These are phyloP conservation scores for Dasypolia templi DNA, from an alignment of 2,888 invertebrate genomes.

Conservation along the genomic window DNA sequence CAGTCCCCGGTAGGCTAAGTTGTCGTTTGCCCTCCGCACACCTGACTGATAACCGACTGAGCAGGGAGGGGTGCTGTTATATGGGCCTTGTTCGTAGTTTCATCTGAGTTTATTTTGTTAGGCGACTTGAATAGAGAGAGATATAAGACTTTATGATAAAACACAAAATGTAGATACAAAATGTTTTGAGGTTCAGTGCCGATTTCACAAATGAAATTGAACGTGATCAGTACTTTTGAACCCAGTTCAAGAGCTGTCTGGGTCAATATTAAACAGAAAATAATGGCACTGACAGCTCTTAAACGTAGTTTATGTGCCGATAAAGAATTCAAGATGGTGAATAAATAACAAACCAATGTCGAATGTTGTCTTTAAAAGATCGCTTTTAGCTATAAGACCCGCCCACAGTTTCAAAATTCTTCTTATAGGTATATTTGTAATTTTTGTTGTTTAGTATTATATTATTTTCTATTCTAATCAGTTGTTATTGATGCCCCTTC, in stretches of 20 bases:
- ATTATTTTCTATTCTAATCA: background rate
- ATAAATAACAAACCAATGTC: background rate
- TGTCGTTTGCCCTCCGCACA: conserved; percentile 39
- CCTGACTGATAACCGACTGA: conserved; percentile 35
- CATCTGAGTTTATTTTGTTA: background rate
- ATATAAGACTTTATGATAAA: background rate
- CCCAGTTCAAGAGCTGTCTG: too few species aligned
- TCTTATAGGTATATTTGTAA: background rate
- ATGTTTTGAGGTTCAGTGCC: background rate
- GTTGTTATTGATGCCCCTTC: background rate
- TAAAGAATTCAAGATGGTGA: background rate
- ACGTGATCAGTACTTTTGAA: too few species aligned
- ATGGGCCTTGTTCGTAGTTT: background rate
- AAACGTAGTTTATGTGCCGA: too few species aligned
- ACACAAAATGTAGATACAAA: background rate
- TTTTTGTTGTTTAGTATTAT: background rate
- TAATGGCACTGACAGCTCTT: too few species aligned
- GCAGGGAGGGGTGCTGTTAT: conserved; percentile 13
- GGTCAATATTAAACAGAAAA: too few species aligned
- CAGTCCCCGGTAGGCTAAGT: conserved; percentile 39
- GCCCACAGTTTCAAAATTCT: too few species aligned
- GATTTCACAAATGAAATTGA: too few species aligned
- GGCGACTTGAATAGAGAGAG: background rate
- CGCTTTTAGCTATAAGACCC: background rate
- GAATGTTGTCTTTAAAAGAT: background rate